Evolutionary conservation across 2,113 vertebrate species (phyloP).

Genomic region (Gracilinanus agilis): DNA sequence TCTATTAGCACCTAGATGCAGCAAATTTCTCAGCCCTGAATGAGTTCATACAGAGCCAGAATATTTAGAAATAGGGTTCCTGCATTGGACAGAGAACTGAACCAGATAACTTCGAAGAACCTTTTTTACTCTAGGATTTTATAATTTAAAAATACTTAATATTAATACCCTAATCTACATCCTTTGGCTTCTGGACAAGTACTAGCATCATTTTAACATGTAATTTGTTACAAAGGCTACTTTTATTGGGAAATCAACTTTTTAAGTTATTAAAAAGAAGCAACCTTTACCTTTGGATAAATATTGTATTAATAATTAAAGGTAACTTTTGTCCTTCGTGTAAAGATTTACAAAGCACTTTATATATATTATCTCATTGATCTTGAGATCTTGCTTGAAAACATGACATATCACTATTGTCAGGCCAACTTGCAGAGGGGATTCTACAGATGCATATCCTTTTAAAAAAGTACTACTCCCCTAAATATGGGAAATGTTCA

Average conservation of each 20-base stretch:
- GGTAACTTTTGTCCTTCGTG: neutral
- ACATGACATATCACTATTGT: too few species aligned
- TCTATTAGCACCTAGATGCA: neutral
- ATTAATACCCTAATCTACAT: neutral
- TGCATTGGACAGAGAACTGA: neutral
- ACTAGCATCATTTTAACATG: neutral
- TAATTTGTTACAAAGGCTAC: neutral
- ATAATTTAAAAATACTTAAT: too few species aligned
- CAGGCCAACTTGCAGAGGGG: too few species aligned
- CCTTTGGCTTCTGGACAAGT: neutral
- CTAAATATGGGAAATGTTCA: neutral
- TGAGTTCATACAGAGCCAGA: neutral
- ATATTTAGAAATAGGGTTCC: neutral
- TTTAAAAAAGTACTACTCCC: neutral
- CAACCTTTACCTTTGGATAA: neutral
- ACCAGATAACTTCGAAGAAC: neutral
- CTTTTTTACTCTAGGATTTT: neutral
- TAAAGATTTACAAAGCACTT: neutral
- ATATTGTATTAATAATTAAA: neutral
- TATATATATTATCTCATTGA: neutral
- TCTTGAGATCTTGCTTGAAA: neutral
- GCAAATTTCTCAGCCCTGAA: neutral
- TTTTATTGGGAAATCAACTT: neutral
- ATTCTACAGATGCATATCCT: neutral
- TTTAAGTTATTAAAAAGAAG: neutral